A percentile compares a stretch with the other conserved stretches of the same genome.
phyloP scores from a whole-genome alignment of 2,888 invertebrate species.

The Odontocerum albicorne region DNA sequence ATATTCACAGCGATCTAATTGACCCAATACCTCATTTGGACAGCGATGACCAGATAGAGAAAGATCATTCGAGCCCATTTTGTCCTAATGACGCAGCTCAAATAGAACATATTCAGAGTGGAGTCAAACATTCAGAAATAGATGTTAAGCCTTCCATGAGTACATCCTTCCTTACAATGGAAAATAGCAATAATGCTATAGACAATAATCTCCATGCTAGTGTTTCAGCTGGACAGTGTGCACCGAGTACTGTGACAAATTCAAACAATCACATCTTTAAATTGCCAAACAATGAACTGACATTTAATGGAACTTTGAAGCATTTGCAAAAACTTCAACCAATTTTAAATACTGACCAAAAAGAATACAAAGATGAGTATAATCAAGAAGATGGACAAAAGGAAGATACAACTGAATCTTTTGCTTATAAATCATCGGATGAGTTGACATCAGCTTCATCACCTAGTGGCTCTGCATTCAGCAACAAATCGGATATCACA shows the following conservation, averaged over 20 bases:
- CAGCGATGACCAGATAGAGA: background rate
- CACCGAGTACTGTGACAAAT: conserved; percentile 45
- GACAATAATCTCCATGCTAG: conserved; percentile 39
- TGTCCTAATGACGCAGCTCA: background rate
- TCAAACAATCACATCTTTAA: conserved; percentile 47
- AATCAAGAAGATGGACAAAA: conserved; percentile 7
- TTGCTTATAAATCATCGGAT: conserved; percentile 27
- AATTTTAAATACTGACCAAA: conserved; percentile 48
- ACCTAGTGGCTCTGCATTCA: conserved; percentile 15
- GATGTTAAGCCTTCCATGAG: conserved; percentile 7
- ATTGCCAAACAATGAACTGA: conserved; percentile 51
- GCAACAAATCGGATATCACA: conserved; percentile 45
- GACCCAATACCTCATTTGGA: background rate
- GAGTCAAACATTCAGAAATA: conserved; percentile 8
- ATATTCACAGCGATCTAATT: background rate
- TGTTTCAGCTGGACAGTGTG: background rate
- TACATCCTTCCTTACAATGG: conserved; percentile 46
- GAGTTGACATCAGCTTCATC: conserved; percentile 24
- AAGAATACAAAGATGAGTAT: conserved; percentile 10
- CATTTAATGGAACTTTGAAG: conserved; percentile 55
- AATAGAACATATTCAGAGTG: background rate
- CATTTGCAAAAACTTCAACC: conserved; percentile 54
- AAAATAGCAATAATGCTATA: conserved; percentile 57
- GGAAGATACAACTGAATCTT: conserved; percentile 21
- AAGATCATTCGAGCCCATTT: conserved; percentile 5